Conservation (phyloP, 2,113 vertebrate species). For the Thunnus maccoyii region DNA sequence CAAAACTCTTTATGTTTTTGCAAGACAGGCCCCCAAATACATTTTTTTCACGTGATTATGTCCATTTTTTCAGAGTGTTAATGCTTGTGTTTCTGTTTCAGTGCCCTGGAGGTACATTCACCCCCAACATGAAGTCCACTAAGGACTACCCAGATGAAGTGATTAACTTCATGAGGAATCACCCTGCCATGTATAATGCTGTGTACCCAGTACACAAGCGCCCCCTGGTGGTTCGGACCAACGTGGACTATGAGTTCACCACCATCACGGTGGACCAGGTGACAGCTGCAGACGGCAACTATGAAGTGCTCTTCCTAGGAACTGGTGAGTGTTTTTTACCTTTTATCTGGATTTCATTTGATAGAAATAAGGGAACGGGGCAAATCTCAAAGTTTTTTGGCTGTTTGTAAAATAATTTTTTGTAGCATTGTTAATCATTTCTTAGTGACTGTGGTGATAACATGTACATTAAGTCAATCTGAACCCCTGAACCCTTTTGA, state of each 20-base stretch:
- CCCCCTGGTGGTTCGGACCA: constrained; percentile 95
- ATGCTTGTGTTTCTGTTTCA: constrained; percentile 66
- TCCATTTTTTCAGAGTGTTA: constrained; percentile 8
- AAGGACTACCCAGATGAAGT: constrained; percentile 99
- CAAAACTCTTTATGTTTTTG: constrained; percentile 1
- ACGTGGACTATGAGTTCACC: constrained; percentile 96
- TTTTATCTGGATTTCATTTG: background rate
- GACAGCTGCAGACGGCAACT: constrained; percentile 96
- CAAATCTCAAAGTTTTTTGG: background rate
- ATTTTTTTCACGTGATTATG: background rate
- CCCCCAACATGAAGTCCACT: constrained; percentile 98
- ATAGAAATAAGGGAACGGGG: background rate
- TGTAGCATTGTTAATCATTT: background rate
- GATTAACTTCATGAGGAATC: constrained; percentile 98
- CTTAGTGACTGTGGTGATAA: background rate
- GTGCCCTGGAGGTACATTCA: constrained; percentile 98
- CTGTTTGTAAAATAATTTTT: background rate
- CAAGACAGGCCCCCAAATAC: background rate
- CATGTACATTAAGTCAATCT: constrained; percentile 16
- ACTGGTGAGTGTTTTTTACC: constrained; percentile 88
- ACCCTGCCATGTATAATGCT: constrained; percentile 96
- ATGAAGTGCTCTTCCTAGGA: constrained; percentile 99
- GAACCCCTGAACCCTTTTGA: constrained; percentile 51
- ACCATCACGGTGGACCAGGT: constrained; percentile 98
- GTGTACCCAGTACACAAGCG: constrained; percentile 96